Evolutionary conservation across 1,140 invertebrate species (phyloP), one percentile per base, ranked within the genome.

Genomic region (Meloidogyne floridensis): DNA sequence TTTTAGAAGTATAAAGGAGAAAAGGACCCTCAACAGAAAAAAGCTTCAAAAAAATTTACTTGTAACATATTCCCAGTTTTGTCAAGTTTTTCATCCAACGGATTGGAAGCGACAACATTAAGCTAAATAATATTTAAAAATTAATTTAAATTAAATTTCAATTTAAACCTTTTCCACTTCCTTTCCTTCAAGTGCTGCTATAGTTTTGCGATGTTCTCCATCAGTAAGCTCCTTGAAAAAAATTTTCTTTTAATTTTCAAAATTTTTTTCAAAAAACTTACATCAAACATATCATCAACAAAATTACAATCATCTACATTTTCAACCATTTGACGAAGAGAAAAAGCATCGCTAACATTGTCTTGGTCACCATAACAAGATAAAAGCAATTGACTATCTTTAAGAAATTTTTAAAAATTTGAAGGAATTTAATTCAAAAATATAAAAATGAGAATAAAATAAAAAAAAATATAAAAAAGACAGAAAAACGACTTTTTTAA

Each of bases 321-420:
- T 13, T 42, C 71, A 18, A 80, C 84, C 85, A 87, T 86, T 72
- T 85, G 85, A 10, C 85, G 81, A 15, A 85, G 85, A 43, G 86
- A 53, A 18, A 95, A 93, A 5, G 95, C 94, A 91, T 96, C 96
- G 83, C 95, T 93, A 2, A 94, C 93, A 47, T 94, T 94, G n/a
- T 93, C 93, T 81, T 95, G 94, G 91, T 95, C 94, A 0, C 95
- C 96, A 88, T 98, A 96, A 0, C 96, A 96, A 82, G 94, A 93
- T 5, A 95, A 93, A 0, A 99, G 93, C 81, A 98, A 90, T 87
- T 97, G 95, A 0, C 95, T 94, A 89, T 98, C 96, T 65, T 32
- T 32, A 32, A 32, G 32, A 32, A 32, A 32, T 32, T 32, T 32
- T 32, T 2, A 32, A 32, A 32, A 32, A 32, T 32, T 32, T 1